A percentile compares a stretch with the other conserved stretches of the same genome.
phyloP scores from a whole-genome alignment of 2,888 invertebrate genomes.

The Lathronympha strigana region DNA sequence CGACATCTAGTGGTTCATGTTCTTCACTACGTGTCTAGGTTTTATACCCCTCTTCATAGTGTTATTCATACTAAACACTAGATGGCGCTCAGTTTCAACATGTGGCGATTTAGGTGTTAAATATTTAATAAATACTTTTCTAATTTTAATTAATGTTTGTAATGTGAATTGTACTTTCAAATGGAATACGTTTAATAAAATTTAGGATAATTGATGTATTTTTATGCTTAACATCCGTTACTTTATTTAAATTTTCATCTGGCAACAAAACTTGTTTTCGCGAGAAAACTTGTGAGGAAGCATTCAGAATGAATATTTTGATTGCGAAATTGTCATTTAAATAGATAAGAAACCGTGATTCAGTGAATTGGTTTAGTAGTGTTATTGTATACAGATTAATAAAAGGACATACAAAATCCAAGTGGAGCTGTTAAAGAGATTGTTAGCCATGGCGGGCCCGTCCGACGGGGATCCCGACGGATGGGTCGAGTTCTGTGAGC shows the following conservation, averaged over 20 bases:
- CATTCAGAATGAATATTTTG: conserved; percentile 77
- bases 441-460: conserved; percentile 82
- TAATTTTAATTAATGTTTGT: too few relatives aligned
- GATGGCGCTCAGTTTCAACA: too few relatives aligned
- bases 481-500: conserved; percentile 94
- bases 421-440: conserved; percentile 81
- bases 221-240: conserved; percentile 20
- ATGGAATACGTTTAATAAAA: too few relatives aligned
- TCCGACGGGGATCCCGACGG: conserved; percentile 86
- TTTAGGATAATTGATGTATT: too few relatives aligned
- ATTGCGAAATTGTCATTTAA: conserved; percentile 68
- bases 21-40: too few relatives aligned
- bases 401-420: conserved; percentile 56
- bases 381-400: conserved; percentile 50
- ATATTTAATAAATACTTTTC: too few relatives aligned
- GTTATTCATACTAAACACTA: too few relatives aligned
- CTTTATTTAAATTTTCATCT: conserved; percentile 52
- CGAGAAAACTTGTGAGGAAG: conserved; percentile 71
- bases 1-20: too few relatives aligned
- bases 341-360: conserved; percentile 50
- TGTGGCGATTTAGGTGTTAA: neutral
- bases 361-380: conserved; percentile 48
- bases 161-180: too few relatives aligned
- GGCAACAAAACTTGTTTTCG: conserved; percentile 80
- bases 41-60: too few relatives aligned